Evolutionary conservation across 2,888 invertebrate species (phyloP), one percentile per base, ranked within the genome.

Genomic region (Apoda limacodes): DNA sequence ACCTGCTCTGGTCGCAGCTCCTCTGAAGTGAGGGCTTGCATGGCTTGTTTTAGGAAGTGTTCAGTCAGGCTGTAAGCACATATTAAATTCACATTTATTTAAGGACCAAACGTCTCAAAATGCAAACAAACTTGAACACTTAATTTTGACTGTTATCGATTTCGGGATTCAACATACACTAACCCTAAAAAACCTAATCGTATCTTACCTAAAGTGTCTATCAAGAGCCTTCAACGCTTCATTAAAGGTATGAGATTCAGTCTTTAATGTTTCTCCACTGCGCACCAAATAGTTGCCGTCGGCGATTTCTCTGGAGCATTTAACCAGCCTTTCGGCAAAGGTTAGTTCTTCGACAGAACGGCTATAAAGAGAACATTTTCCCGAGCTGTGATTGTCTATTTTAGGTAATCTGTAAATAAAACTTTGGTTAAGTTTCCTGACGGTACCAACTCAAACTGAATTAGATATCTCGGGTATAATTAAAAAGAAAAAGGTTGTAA

Each of bases 201-300:
- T 19, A 25, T 29, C 45, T 55, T 28, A 78, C 78, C 61, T 64
- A 43, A 65, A 71, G 53, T 78, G 76, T 35, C 53, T 59, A 38
- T 78, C 76, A 44, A 74, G 66, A 7, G 66, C 52, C 35, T 60
- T 62, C 36, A 78, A 43, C 9, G 78, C 75, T 5, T 47, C 53
- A 20, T 63, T 62, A 39, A 75, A 78, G 7, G 58, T 58, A 1
- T 57, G 40, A 1, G 65, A 64, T 6, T 68, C 70, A 3, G 52
- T 52, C 29, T 50, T 69, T 14, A 80, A 42, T 0, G 75, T 80
- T 2, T 49, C 43, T 26, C 78, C 78, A 25, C 70, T 70, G 2
- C 80, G 54, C 2, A 75, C 63, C 22, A 74, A 41, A 49, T 56
- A 72, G 52, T 50, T 61, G 1, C 64, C 57, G 10, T 65, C 64